Evolutionary conservation across 2,888 invertebrate species (phyloP).

Genomic region (Galeopsomyia nigrocyanea): DNA sequence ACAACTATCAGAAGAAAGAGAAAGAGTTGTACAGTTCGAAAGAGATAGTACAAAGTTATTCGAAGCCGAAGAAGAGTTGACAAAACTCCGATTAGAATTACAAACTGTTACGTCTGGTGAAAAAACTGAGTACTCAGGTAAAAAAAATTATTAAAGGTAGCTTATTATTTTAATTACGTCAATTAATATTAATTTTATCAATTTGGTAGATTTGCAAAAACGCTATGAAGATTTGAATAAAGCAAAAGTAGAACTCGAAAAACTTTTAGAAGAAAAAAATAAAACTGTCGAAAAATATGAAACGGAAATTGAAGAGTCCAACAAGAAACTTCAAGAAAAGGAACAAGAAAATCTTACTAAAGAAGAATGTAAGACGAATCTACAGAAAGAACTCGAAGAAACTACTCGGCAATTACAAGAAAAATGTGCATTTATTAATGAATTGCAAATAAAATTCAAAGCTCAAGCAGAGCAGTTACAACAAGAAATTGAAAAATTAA

Average conservation of each 20-base stretch:
- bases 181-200: slow-evolving; percentile 5
- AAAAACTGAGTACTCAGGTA: slow-evolving; percentile 39
- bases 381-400: slow-evolving; percentile 65
- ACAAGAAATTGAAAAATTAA: slow-evolving; percentile 59
- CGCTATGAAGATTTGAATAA: slow-evolving; percentile 63
- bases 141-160: background rate
- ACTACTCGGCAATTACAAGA: slow-evolving; percentile 61
- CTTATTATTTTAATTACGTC: slow-evolving; percentile 1
- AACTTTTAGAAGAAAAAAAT: slow-evolving; percentile 62
- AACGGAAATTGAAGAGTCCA: slow-evolving; percentile 59
- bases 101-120: slow-evolving; percentile 62
- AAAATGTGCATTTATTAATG: slow-evolving; percentile 64
- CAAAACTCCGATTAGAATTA: slow-evolving; percentile 73
- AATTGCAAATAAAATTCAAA: slow-evolving; percentile 62
- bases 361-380: slow-evolving; percentile 55
- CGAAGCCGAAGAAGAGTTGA: slow-evolving; percentile 78
- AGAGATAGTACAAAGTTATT: slow-evolving; percentile 73
- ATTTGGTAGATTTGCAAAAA: slow-evolving; percentile 55
- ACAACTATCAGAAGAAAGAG: slow-evolving; percentile 68
- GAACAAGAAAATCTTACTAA: slow-evolving; percentile 55
- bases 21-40: slow-evolving; percentile 69
- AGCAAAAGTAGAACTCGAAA: slow-evolving; percentile 62
- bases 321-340: slow-evolving; percentile 56
- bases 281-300: slow-evolving; percentile 62
- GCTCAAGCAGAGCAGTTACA: slow-evolving; percentile 54